Evolutionary conservation across 2,888 invertebrate species (phyloP).

Genomic region (Pelosia muscerda): DNA sequence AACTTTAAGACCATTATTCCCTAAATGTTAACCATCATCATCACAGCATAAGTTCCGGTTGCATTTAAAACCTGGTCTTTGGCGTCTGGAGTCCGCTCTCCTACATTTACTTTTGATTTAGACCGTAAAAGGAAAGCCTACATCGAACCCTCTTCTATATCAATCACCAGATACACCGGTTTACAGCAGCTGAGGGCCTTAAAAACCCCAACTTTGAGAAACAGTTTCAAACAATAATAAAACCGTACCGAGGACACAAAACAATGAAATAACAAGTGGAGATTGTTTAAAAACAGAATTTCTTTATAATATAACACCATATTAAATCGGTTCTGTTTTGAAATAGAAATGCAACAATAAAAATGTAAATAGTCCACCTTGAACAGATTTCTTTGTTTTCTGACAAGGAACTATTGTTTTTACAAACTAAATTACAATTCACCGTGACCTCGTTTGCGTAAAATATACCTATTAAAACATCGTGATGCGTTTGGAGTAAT

Average conservation of each 20-base stretch:
- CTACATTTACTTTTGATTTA: too few species aligned
- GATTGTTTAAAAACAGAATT: background rate
- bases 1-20: too few species aligned
- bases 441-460: slow-evolving; percentile 21
- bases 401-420: slow-evolving; percentile 18
- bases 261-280: background rate
- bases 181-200: too few species aligned
- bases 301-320: background rate
- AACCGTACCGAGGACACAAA: background rate
- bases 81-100: too few species aligned
- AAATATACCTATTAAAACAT: slow-evolving; percentile 17
- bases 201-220: background rate
- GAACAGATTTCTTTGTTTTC: slow-evolving; percentile 19
- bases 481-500: slow-evolving; percentile 12
- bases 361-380: slow-evolving; percentile 11
- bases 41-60: too few species aligned
- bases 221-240: background rate
- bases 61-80: too few species aligned
- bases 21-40: too few species aligned
- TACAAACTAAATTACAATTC: slow-evolving; percentile 10
- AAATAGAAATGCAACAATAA: slow-evolving; percentile 10
- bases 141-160: too few species aligned
- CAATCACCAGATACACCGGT: too few species aligned
- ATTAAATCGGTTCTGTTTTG: background rate
- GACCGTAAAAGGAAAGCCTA: too few species aligned